Evolutionary conservation across 1,140 invertebrate genomes (phyloP), one percentile per base, ranked within the genome.

Genomic region (Lordiphosa collinella): DNA sequence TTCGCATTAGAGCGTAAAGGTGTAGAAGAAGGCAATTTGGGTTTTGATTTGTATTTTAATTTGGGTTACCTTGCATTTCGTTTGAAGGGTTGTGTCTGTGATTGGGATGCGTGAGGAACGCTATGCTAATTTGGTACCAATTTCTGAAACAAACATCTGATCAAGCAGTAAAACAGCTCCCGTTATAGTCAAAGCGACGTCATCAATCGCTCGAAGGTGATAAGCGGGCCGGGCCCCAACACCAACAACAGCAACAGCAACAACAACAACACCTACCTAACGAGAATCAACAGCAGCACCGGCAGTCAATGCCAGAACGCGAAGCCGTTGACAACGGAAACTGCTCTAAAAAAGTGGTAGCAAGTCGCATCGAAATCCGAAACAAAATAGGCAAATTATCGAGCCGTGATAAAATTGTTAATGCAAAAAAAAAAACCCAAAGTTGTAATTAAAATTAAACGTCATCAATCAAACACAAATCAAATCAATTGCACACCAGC

Each of bases 241-340:
- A 40, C 32, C 47, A 44, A 22, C 47, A 25, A 41, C 52, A 47
- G 47, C 37, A 54, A 50, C 52, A 59, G n/a, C 47, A 44, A 22
- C 47, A 25, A 41, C 52, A 47, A 50, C 37, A 54, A 50, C 52
- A 59, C 31, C 55, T 58, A 57, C 49, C 65, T 56, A 44, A 40
- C 63, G 63, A 67, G 62, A 66, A 66, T 67, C 38, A 60, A 44
- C 65, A 48, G 51, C 34, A 12, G 59, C 34, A 10, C 46, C 73
- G 41, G 22, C 52, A 79, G 75, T 79, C 76, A 79, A 79, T 82
- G 76, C 41, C 76, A 82, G 75, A 80, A 73, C 75, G 75, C 71
- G 76, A 80, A 74, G 59, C 69, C 70, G 74, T 79, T 79, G 74
- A 80, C 74, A 79, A 74, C 74, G 74, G 76, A 25, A 66, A 68